Percentiles rank a stretch among this genome's conserved stretches.
Conservation (phyloP, 1,140 invertebrate species). For the Palaemon carinicauda region DNA sequence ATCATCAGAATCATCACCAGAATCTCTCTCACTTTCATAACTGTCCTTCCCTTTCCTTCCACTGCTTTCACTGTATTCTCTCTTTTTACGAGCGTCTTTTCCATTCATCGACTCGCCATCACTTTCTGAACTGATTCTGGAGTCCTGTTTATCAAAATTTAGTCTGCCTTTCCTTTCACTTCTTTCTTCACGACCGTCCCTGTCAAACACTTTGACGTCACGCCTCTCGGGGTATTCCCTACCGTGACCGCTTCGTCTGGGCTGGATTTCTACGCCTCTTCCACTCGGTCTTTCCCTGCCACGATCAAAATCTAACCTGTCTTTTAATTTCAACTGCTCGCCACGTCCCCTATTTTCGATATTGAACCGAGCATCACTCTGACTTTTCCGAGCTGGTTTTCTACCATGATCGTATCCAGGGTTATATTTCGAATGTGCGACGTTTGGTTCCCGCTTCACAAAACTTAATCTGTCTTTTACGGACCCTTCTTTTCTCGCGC, state of each 20-base stretch:
- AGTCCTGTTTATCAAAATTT: not conserved
- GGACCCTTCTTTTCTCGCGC: not conserved
- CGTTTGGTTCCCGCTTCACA: not conserved
- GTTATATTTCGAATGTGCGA: not conserved
- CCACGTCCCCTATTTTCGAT: no score
- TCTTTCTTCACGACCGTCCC: not conserved
- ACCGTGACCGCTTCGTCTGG: not conserved
- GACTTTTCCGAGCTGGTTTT: not conserved
- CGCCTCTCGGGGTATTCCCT: not conserved
- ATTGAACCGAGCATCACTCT: not conserved
- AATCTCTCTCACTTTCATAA: not conserved
- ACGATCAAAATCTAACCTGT: not conserved
- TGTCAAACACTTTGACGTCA: not conserved
- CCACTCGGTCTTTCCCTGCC: not conserved
- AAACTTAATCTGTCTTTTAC: slow-evolving; percentile 28
- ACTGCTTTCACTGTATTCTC: not conserved
- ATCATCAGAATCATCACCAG: not conserved
- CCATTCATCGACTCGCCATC: not conserved
- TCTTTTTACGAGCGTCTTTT: not conserved
- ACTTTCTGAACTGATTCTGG: not conserved
- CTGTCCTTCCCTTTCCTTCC: not conserved
- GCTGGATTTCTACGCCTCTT: not conserved
- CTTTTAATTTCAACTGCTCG: no score
- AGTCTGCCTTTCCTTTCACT: not conserved
- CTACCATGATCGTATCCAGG: no score